Evolutionary conservation across 2,113 vertebrate genomes (phyloP), one percentile per base, ranked within the genome.

Genomic region (Todiramphus chloris): DNA sequence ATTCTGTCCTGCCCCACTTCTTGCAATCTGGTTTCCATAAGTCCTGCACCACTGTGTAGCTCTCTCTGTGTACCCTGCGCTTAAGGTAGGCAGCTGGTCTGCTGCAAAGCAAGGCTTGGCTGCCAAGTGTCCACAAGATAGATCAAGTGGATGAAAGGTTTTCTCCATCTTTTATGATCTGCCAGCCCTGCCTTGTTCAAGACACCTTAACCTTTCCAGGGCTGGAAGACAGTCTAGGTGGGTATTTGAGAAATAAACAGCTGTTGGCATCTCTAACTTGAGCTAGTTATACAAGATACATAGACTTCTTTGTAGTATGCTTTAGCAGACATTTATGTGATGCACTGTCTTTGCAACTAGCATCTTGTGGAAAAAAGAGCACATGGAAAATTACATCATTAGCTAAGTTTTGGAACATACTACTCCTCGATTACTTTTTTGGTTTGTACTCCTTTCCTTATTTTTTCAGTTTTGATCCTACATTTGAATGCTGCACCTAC

Each of bases 311-410:
- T 85, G 55, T 63, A 72, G 30, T 67, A 13, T 31, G 53, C 9
- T 78, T 89, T 37, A 68, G 43, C n/a, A 85, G 70, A 56, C 1
- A 24, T 60, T 92, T 93, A 58, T 77, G 16, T 35, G 74, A 88
- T 83, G n/a, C 30, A 53, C 21, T 30, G 24, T 51, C 53, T 27
- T 84, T 87, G 43, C 17, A 94, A 60, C 28, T 50, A 64, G 46
- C 75, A 89, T 86, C 46, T 79, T 79, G 62, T 87, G 80, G 91
- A 92, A 96, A 91, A 94, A 90, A 87, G 66, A 75, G 10, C 37
- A 75, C 23, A 83, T 94, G 93, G 81, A 97, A 98, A 98, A 96
- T 96, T 72, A 93, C 67, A 90, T 96, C 58, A 96, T 62, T 69
- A 62, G 11, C 68, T 92, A 53, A 82, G 46, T 81, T 95, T 78